Evolutionary conservation across 2,888 invertebrate genomes (phyloP), one percentile per base, ranked within the genome.

Genomic region (Luffia ferchaultella): DNA sequence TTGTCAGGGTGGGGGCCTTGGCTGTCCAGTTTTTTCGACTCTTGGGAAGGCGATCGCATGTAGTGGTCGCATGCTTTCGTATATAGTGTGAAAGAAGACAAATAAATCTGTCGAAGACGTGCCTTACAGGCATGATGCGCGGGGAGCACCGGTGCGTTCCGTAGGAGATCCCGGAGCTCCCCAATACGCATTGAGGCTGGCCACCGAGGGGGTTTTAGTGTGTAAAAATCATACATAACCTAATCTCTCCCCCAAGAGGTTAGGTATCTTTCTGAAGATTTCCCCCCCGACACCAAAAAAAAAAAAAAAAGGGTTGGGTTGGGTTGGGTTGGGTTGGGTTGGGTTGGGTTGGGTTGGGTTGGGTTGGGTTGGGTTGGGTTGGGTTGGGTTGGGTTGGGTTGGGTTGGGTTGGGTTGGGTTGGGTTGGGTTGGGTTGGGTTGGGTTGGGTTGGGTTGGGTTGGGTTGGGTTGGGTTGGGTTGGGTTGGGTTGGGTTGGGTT

Each of bases 271-370:
- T n/a, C n/a, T n/a, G n/a, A n/a, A n/a, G n/a, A n/a, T n/a, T n/a
- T n/a, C n/a, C n/a, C n/a, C n/a, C n/a, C n/a, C n/a, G n/a, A n/a
- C n/a, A n/a, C n/a, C n/a, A n/a, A n/a, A n/a, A n/a, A n/a, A n/a
- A n/a, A n/a, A n/a, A n/a, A n/a, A n/a, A n/a, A 40, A 40, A 40
- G 45, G 1, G 16, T n/a, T n/a, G n/a, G n/a, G n/a, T n/a, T n/a
- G n/a, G n/a, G n/a, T n/a, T n/a, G 50, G 54, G 54, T 54, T 54
- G 51, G 54, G 54, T 54, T 53, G 50, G 53, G 55, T 55, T 55
- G 52, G 54, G 54, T 54, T 54, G 46, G 54, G 54, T 54, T 54
- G 51, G 54, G 52, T 54, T 55, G 50, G 53, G 52, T 54, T 54
- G 50, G 54, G 54, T 54, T 54, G 50, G 53, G 54, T 54, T 54